Conservation (phyloP, 2,113 vertebrate species). For the Pedionomus torquatus region DNA sequence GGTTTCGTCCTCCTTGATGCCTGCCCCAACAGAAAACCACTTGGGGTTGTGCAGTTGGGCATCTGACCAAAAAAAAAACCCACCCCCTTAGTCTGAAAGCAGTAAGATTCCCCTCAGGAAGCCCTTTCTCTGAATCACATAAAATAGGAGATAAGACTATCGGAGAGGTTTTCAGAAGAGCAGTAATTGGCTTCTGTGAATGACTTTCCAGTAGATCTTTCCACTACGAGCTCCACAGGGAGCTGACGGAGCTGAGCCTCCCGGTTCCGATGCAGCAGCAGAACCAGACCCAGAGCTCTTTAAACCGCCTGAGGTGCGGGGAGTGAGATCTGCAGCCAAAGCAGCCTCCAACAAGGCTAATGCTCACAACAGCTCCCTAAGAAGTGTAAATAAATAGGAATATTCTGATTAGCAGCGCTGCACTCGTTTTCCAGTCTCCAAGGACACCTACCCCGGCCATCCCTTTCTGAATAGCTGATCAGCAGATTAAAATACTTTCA, state of each 20-base stretch:
- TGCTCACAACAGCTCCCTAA: not conserved
- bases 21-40: not conserved
- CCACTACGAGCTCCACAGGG: rapidly evolving
- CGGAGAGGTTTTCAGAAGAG: not conserved
- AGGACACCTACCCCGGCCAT: not conserved
- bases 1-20: not conserved
- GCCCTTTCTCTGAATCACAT: not conserved
- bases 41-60: no score
- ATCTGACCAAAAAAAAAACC: not conserved
- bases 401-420: not conserved
- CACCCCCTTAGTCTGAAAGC: not conserved
- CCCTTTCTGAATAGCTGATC: not conserved
- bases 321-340: not conserved
- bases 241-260: not conserved
- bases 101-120: not conserved
- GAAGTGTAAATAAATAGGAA: not conserved
- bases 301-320: not conserved
- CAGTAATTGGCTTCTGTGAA: not conserved
- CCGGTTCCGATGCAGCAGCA: rapidly evolving
- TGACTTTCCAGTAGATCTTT: not conserved
- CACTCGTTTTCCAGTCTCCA: not conserved
- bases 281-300: not conserved
- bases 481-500: slow-evolving; percentile 17
- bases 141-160: no score
- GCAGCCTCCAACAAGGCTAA: not conserved